A percentile compares a stretch with the other conserved stretches of the same genome.
These are phyloP conservation scores for Craterocephalus amniculus DNA, from an alignment of 2,797 vertebrate species.

Conservation along the genomic window DNA sequence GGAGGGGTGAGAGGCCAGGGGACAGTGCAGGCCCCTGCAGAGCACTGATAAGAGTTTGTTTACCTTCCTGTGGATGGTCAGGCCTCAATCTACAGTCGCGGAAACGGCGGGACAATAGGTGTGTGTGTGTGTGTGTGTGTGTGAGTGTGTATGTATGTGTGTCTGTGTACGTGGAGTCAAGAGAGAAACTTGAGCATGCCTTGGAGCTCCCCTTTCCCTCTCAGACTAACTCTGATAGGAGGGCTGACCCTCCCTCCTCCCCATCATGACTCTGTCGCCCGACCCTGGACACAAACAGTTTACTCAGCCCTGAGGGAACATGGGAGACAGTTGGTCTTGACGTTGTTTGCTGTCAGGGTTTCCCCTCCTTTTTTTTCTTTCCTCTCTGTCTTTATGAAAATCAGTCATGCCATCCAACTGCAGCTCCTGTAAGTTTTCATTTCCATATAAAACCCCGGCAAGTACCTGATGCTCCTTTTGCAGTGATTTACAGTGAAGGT, in stretches of 20 bases:
- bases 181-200: conserved; percentile 68
- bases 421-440: conserved; percentile 19
- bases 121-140: conserved; percentile 63
- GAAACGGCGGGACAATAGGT: conserved; percentile 90
- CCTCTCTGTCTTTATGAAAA: conserved; percentile 18
- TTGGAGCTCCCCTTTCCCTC: conserved; percentile 71
- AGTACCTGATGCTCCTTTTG: conserved; percentile 37
- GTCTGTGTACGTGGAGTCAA: conserved; percentile 64
- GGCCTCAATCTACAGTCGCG: conserved; percentile 82
- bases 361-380: conserved; percentile 32
- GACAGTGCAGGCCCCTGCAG: conserved; percentile 86
- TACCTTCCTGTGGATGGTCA: conserved; percentile 93
- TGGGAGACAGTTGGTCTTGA: conserved; percentile 71
- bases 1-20: conserved; percentile 82
- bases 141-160: background rate
- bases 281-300: conserved; percentile 77
- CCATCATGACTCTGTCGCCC: conserved; percentile 51
- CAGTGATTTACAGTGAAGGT: conserved; percentile 45
- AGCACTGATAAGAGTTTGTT: conserved; percentile 92
- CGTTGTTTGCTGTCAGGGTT: conserved; percentile 60
- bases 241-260: conserved; percentile 50
- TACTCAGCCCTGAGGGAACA: conserved; percentile 56
- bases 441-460: conserved; percentile 29
- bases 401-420: conserved; percentile 14
- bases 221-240: conserved; percentile 58